Conservation (phyloP, 1,140 invertebrate genomes). For the Macrobrachium rosenbergii region DNA sequence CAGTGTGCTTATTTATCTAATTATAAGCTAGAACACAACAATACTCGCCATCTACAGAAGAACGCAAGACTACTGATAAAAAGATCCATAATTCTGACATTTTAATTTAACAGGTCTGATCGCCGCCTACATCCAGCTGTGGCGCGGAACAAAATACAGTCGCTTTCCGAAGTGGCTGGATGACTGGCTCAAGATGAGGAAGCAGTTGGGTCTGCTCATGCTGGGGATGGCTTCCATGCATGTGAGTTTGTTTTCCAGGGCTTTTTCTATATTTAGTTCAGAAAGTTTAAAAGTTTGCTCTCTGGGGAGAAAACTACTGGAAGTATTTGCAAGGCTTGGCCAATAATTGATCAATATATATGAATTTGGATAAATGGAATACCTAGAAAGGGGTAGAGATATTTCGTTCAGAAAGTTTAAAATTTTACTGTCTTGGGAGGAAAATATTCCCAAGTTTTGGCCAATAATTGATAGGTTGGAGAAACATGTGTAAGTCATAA, state of each 20-base stretch:
- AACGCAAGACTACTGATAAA: background rate
- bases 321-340: background rate
- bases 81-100: background rate
- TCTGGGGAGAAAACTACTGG: background rate
- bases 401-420: too few relatives aligned
- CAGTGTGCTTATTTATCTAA: too few relatives aligned
- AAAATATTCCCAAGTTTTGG: too few relatives aligned
- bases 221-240: conserved; percentile 65
- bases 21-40: too few relatives aligned
- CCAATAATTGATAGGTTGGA: too few relatives aligned
- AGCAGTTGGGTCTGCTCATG: conserved; percentile 67
- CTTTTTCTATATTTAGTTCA: background rate
- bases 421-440: too few relatives aligned
- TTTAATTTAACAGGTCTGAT: conserved; percentile 46
- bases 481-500: too few relatives aligned
- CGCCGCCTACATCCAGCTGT: conserved; percentile 66
- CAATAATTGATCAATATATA: too few relatives aligned
- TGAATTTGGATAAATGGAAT: too few relatives aligned
- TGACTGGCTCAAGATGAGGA: conserved; percentile 67
- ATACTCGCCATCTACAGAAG: too few relatives aligned
- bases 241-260: conserved; percentile 27
- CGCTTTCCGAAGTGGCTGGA: conserved; percentile 67
- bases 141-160: conserved; percentile 66
- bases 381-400: too few relatives aligned
- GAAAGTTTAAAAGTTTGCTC: background rate